These are phyloP conservation scores for Synanthedon andrenaeformis DNA, from an alignment of 2,888 invertebrate species.

Conservation along the genomic window DNA sequence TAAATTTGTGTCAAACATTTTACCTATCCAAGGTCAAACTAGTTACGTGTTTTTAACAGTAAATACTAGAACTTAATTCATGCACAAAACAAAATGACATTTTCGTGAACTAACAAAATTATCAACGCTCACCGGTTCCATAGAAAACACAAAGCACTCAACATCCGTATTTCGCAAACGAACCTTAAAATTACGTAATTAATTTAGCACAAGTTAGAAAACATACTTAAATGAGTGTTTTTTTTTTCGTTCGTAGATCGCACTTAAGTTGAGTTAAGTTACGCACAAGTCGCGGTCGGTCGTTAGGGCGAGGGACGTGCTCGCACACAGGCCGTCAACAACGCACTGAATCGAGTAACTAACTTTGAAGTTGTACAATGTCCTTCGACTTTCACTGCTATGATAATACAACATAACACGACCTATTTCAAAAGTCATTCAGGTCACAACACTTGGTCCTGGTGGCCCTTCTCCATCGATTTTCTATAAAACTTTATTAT, in stretches of 20 bases:
- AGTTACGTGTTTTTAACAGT: too few relatives aligned
- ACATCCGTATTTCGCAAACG: conserved; percentile 27
- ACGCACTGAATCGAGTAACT: conserved; percentile 27
- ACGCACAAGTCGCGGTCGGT: conserved; percentile 4
- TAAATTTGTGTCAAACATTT: too few relatives aligned
- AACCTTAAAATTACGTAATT: conserved; percentile 1
- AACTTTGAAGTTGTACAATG: conserved; percentile 12
- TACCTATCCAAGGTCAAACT: too few relatives aligned
- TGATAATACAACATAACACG: conserved; percentile 28
- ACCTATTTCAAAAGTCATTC: conserved; percentile 9
- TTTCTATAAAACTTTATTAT: too few relatives aligned
- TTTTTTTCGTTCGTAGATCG: conserved; percentile 1
- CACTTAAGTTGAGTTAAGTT: background rate
- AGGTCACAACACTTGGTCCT: conserved; percentile 9
- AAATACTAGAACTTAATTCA: background rate
- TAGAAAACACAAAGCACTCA: conserved; percentile 25
- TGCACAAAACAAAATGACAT: background rate
- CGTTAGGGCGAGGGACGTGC: conserved; percentile 16
- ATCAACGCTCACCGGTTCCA: conserved; percentile 21
- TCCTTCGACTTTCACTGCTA: conserved; percentile 62
- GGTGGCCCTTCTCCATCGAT: background rate
- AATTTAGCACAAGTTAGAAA: conserved; percentile 16
- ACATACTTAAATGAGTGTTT: conserved; percentile 53
- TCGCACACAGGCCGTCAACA: conserved; percentile 19
- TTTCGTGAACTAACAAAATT: background rate